These are phyloP conservation scores for Malthinus seriepunctatus DNA, from an alignment of 2,888 invertebrate species.

Conservation along the genomic window DNA sequence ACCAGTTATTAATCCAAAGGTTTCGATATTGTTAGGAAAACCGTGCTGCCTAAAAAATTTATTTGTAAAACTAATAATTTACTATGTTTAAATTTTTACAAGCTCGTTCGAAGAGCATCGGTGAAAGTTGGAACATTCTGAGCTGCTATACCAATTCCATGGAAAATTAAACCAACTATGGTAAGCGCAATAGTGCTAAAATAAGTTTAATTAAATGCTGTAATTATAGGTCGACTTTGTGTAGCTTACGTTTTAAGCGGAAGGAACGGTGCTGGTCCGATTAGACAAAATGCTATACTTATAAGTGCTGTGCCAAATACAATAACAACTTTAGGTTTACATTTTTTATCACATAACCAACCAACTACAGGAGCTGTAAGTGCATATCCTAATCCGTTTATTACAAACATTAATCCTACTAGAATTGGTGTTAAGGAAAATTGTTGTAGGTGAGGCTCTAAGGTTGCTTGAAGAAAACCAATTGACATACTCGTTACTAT, in stretches of 20 bases:
- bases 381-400: slow-evolving; percentile 81
- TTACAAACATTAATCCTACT: slow-evolving; percentile 80
- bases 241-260: slow-evolving; percentile 62
- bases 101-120: slow-evolving; percentile 76
- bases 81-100: slow-evolving; percentile 59
- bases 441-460: slow-evolving; percentile 81
- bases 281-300: slow-evolving; percentile 69
- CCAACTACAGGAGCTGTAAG: slow-evolving; percentile 79
- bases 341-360: slow-evolving; percentile 73
- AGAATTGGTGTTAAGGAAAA: slow-evolving; percentile 71
- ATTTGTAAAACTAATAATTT: not conserved
- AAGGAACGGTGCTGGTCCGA: slow-evolving; percentile 84
- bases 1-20: slow-evolving; percentile 86
- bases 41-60: slow-evolving; percentile 64
- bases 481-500: slow-evolving; percentile 80
- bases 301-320: slow-evolving; percentile 68
- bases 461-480: slow-evolving; percentile 85
- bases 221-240: not conserved
- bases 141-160: slow-evolving; percentile 85
- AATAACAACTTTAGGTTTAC: slow-evolving; percentile 70
- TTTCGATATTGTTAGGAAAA: slow-evolving; percentile 82
- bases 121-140: slow-evolving; percentile 85
- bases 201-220: not conserved
- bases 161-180: slow-evolving; percentile 71
- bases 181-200: slow-evolving; percentile 67